Evolutionary conservation across 2,888 invertebrate species (phyloP).

Genomic region (Aelia acuminata): DNA sequence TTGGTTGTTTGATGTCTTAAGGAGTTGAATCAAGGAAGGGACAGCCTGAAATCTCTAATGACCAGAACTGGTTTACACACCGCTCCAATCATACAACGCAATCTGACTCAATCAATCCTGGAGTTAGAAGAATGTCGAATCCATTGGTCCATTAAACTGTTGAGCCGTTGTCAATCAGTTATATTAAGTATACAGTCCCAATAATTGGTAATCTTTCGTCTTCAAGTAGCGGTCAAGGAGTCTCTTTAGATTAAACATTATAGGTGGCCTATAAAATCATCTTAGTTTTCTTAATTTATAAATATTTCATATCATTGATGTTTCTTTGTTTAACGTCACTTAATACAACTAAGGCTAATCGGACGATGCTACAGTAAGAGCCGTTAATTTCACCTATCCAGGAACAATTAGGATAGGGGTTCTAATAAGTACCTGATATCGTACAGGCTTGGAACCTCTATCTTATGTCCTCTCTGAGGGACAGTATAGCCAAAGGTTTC

Average conservation of each 20-base stretch:
- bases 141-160: not conserved
- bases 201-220: not conserved
- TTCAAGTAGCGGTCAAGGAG: not conserved
- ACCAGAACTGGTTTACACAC: conserved; percentile 38
- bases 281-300: too few relatives aligned
- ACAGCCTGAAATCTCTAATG: not conserved
- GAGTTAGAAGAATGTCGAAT: not conserved
- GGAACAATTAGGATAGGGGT: too few relatives aligned
- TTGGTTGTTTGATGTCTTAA: not conserved
- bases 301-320: too few relatives aligned
- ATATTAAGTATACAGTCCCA: not conserved
- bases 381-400: too few relatives aligned
- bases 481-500: too few relatives aligned
- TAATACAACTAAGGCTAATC: too few relatives aligned
- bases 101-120: conserved; percentile 13
- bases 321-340: too few relatives aligned
- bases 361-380: too few relatives aligned
- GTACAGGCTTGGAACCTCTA: too few relatives aligned
- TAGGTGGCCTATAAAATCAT: not conserved
- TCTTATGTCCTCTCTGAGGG: too few relatives aligned
- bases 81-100: conserved; percentile 1
- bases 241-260: not conserved
- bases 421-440: too few relatives aligned
- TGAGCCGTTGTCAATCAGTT: not conserved
- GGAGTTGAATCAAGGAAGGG: not conserved